Evolutionary conservation across 2,797 vertebrate species (phyloP).

Genomic region (Phaenicophaeus curvirostris): DNA sequence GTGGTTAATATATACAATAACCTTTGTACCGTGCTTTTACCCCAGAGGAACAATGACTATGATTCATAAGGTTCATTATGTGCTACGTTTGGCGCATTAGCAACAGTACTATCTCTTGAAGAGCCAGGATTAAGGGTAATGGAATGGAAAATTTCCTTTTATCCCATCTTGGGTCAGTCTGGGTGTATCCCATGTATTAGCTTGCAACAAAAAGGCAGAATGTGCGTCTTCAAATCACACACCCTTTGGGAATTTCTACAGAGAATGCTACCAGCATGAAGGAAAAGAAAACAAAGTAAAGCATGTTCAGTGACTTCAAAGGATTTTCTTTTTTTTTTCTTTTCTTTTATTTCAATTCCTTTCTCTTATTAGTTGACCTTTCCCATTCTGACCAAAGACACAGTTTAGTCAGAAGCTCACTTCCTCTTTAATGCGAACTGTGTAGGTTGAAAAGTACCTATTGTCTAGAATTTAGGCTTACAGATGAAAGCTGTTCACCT

Average conservation of each 20-base stretch:
- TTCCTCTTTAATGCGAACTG: background rate
- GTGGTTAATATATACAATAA: background rate
- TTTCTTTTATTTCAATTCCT: background rate
- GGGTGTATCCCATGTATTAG: background rate
- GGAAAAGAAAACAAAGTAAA: conserved; percentile 15
- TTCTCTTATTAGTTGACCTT: background rate
- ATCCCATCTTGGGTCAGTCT: background rate
- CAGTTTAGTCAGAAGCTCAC: background rate
- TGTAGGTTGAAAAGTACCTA: background rate
- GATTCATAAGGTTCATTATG: conserved; percentile 43
- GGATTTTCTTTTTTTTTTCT: background rate
- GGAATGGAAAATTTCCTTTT: conserved; percentile 46
- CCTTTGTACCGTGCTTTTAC: background rate
- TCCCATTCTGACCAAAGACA: background rate
- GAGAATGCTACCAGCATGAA: background rate
- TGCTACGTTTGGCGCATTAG: conserved; percentile 17
- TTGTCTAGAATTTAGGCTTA: background rate
- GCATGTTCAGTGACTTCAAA: background rate
- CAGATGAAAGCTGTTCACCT: background rate
- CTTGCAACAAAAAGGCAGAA: background rate
- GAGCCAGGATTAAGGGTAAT: conserved; percentile 28
- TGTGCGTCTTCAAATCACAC: background rate
- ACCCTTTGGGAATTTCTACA: background rate
- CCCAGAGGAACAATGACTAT: conserved; percentile 15
- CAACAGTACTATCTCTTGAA: background rate